phyloP scores from a whole-genome alignment of 35 echinoderm and acorn worm species.

The Apostichopus parvimensis region DNA sequence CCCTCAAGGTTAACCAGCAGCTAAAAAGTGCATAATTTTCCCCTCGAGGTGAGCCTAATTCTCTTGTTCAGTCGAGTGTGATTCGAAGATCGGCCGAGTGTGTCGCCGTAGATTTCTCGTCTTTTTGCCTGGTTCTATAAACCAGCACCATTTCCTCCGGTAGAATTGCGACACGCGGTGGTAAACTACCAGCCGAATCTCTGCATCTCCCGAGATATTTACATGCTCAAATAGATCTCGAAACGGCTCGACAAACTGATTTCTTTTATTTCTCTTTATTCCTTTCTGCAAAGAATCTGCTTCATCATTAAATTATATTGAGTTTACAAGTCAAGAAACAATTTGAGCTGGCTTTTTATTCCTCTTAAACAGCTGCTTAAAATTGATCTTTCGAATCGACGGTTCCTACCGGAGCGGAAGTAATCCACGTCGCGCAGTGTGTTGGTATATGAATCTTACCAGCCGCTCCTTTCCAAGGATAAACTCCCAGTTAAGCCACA shows the following conservation, averaged over 20 bases:
- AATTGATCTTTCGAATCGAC: conserved; percentile 8
- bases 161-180: background rate
- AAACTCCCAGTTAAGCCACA: too few relatives aligned
- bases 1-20: background rate
- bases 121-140: background rate
- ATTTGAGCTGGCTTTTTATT: background rate
- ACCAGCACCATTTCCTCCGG: background rate
- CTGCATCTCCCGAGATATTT: background rate
- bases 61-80: background rate
- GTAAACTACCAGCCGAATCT: conserved; percentile 7
- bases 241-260: background rate
- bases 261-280: background rate
- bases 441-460: background rate
- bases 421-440: background rate
- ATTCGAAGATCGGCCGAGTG: background rate
- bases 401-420: background rate
- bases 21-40: background rate
- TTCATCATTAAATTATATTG: conserved; percentile 22
- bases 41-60: background rate
- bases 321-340: conserved; percentile 10
- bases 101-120: background rate
- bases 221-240: conserved; percentile 5
- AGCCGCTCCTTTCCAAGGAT: too few relatives aligned
- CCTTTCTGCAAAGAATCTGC: background rate
- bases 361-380: background rate